Evolutionary conservation across 2,113 vertebrate species (phyloP), one percentile per base, ranked within the genome.

Genomic region (Smithornis capensis): DNA sequence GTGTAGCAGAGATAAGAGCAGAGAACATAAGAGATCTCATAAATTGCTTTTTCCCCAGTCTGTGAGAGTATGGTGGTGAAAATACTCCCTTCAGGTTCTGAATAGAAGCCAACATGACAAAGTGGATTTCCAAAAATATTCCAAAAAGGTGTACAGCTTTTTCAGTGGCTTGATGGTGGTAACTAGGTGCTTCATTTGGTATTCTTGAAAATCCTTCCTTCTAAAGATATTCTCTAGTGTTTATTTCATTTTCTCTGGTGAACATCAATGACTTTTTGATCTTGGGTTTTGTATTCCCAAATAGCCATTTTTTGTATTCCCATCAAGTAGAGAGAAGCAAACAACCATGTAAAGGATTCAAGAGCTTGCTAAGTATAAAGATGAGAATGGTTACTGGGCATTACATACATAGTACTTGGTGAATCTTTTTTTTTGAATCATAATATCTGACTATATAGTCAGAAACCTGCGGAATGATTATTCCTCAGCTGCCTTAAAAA

Each of bases 71-170:
- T 68, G 29, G 37, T 70, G 44, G 49, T 89, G 82, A 87, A 62
- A 91, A n/a, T 68, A 24, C 22, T 95, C 37, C 53, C 35, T 91
- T 55, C 28, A 52, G 28, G 42, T 80, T 91, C 63, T 81, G 67
- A 88, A 88, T 76, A 78, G 56, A 86, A 69, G 53, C 19, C 95
- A 77, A 94, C 33, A 45, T 59, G 90, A 93, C 89, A 60, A 86
- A 29, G 62, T 90, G 24, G 45, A 78, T 93, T 92, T 93, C 62
- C 68, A 75, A 89, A 95, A 94, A 85, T 87, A 94, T 70, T 81
- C 49, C 52, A 78, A 45, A 62, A 88, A 71, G 52, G 10, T 81
- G 52, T 44, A 40, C 23, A 52, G n/a, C 47, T 83, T 92, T 86
- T 91, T 70, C 4, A 12, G 37, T 81, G 53, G 27, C 37, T 83